Percentiles rank a stretch among this genome's conserved stretches.
Evolutionary conservation across 2,113 vertebrate genomes (phyloP).

Genomic region (Malaclemys terrapin): DNA sequence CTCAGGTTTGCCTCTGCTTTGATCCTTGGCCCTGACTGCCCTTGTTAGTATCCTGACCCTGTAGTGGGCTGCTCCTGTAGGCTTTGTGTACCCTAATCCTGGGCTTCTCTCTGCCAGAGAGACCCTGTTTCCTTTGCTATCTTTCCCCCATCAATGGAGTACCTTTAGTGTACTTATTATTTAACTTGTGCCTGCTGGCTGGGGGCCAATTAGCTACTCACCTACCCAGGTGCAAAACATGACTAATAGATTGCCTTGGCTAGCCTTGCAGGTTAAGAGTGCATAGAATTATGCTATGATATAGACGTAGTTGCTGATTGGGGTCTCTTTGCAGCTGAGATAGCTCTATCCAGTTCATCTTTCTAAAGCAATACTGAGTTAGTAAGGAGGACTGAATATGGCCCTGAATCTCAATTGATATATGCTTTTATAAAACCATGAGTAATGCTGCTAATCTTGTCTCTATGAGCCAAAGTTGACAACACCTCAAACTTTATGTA

Average conservation of each 20-base stretch:
- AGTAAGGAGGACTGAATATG: neutral
- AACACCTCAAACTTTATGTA: constrained; percentile 45
- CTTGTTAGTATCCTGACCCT: neutral
- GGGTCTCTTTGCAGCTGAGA: constrained; percentile 16
- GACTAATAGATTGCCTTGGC: neutral
- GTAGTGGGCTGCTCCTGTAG: neutral
- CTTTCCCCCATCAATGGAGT: neutral
- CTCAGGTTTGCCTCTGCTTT: neutral
- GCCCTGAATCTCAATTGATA: constrained; percentile 34
- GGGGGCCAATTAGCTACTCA: neutral
- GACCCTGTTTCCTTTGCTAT: neutral
- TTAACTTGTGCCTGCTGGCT: neutral
- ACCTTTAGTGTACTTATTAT: neutral
- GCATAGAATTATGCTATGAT: neutral
- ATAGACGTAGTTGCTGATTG: neutral
- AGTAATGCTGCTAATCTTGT: constrained; percentile 54
- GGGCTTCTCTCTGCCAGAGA: neutral
- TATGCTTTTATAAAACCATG: neutral
- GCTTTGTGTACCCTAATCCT: neutral
- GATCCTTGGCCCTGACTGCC: neutral
- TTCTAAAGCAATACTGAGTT: neutral
- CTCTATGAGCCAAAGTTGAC: constrained; percentile 29
- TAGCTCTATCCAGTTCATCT: constrained; percentile 4
- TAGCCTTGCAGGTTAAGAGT: neutral
- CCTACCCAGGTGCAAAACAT: neutral